phyloP scores from a whole-genome alignment of 2,113 vertebrate species.

The Callocephalon fimbriatum region DNA sequence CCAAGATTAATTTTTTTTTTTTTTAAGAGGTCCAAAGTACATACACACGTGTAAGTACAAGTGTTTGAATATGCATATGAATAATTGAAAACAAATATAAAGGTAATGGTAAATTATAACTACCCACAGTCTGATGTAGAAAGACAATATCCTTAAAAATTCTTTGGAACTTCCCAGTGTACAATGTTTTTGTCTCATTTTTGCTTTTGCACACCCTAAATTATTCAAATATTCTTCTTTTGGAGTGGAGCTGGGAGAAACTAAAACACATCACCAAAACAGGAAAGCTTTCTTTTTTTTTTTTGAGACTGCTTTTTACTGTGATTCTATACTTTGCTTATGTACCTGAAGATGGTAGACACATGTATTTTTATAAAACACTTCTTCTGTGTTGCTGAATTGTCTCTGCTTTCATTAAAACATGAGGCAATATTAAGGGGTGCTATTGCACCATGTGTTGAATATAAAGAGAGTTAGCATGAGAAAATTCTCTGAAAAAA shows the following conservation, averaged over 20 bases:
- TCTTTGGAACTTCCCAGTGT: not conserved
- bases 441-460: not conserved
- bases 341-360: not conserved
- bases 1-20: not conserved
- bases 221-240: not conserved
- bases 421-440: not conserved
- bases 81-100: not conserved
- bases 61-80: not conserved
- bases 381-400: rapidly evolving
- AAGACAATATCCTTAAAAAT: not conserved
- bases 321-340: not conserved
- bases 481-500: not conserved
- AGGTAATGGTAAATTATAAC: not conserved
- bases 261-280: not conserved
- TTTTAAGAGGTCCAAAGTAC: not conserved
- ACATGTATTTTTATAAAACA: not conserved
- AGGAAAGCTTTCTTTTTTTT: not conserved
- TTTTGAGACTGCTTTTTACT: not conserved
- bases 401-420: not conserved
- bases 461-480: not conserved
- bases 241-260: not conserved
- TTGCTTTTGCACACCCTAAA: not conserved
- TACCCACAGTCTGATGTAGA: rapidly evolving
- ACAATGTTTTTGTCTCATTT: not conserved
- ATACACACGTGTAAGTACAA: not conserved